A percentile compares a stretch with the other conserved stretches of the same genome.
phyloP scores from a whole-genome alignment of 2,113 vertebrate genomes.

The Sapajus apella region DNA sequence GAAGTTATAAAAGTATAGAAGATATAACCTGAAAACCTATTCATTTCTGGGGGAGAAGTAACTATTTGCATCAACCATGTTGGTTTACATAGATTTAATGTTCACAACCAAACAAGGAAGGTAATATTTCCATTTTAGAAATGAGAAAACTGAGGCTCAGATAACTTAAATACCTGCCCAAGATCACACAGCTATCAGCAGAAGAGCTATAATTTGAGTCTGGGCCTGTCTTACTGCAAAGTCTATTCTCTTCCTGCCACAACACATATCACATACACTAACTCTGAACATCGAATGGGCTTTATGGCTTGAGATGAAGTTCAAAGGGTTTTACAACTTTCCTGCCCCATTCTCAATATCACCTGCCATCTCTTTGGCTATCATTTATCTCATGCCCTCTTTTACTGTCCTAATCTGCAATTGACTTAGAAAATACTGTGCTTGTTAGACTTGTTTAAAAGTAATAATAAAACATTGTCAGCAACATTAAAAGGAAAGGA shows the following conservation, averaged over 20 bases:
- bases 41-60: not conserved
- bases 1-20: not conserved
- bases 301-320: not conserved
- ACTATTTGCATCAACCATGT: not conserved
- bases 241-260: not conserved
- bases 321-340: not conserved
- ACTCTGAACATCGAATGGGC: not conserved
- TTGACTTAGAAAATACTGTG: not conserved
- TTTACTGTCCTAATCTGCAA: not conserved
- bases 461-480: constrained; percentile 14
- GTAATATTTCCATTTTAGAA: not conserved
- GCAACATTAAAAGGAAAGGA: not conserved
- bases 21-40: not conserved
- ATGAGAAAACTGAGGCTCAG: not conserved
- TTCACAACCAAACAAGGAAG: not conserved
- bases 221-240: not conserved
- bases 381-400: not conserved
- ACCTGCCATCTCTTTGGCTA: not conserved
- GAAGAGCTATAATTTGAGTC: not conserved
- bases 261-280: not conserved
- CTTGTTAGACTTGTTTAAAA: not conserved
- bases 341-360: not conserved
- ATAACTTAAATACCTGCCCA: not conserved
- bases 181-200: not conserved
- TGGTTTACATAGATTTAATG: not conserved